Conservation (phyloP, 1,140 invertebrate species). For the Tetramorium simillimum region DNA sequence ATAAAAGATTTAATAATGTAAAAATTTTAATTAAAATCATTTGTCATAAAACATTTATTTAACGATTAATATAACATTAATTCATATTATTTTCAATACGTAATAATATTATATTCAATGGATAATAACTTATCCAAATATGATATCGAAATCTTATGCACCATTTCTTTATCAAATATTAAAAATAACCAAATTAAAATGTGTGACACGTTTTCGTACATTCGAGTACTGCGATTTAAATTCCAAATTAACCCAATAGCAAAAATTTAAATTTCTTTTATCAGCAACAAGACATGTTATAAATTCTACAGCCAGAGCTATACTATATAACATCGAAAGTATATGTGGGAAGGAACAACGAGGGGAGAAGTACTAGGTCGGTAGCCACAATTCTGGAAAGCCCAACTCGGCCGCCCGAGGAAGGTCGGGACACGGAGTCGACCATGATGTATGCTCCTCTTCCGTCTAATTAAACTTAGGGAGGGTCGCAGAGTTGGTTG, state of each 20-base stretch:
- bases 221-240: neutral
- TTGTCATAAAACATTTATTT: neutral
- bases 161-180: neutral
- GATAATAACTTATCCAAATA: neutral
- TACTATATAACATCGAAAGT: conserved; percentile 44
- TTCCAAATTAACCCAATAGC: neutral
- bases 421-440: conserved; percentile 74
- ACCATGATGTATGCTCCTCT: conserved; percentile 78
- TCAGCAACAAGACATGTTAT: neutral
- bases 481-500: conserved; percentile 73
- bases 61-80: neutral
- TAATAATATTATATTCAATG: conserved; percentile 4
- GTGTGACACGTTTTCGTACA: neutral
- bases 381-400: conserved; percentile 74
- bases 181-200: neutral
- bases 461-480: conserved; percentile 80
- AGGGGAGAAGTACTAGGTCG: conserved; percentile 62
- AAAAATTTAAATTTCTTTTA: neutral
- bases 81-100: neutral
- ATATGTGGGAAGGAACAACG: conserved; percentile 33
- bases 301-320: neutral
- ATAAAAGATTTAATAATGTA: neutral
- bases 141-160: neutral
- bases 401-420: conserved; percentile 65
- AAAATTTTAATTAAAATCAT: neutral